Evolutionary conservation across 1,140 invertebrate genomes (phyloP), one percentile per base, ranked within the genome.

Genomic region (Lamellibrachia luymesi): DNA sequence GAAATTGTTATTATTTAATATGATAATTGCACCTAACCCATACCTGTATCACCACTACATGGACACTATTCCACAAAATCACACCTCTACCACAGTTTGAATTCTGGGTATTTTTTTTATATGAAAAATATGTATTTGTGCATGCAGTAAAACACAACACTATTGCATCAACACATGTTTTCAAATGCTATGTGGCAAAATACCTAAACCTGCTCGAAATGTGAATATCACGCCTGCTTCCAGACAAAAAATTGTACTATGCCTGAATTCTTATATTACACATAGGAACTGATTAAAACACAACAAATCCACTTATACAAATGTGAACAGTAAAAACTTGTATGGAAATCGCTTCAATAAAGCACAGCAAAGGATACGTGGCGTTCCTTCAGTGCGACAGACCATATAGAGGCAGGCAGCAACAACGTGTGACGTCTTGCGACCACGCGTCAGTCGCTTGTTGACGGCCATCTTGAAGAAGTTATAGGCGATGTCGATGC

Each of bases 321-420:
- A 80, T 17, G 13, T 80, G 0, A 80, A 22, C 64, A 38, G 38
- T 56, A 80, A 80, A 2, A 6, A 80, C 25, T 10, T 80, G 7
- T 80, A 80, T 80, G 4, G 5, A 22, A 80, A 80, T 80, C 4
- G 64, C 25, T 80, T 80, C 6, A 92, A 94, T n/a, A 38, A 91
- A 6, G 13, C 52, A 4, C 4, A 2, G 97, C 25, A 17, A 98
- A 98, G 97, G 97, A 98, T 98, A 98, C 98, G 99, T 94, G 98
- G 97, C 94, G 99, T 99, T 93, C 98, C 98, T 96, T 99, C 98
- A 49, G 98, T 98, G 93, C 99, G 97, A 95, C 99, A 99, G 2
- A 98, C 99, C 94, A 99, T 98, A 95, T 99, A 99, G 10, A 99
- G 97, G 97, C 99, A 99, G 90, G 99, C 99, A 93, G 99, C 99